Conservation (phyloP, 2,797 vertebrate genomes). For the Coregonus sp. region DNA sequence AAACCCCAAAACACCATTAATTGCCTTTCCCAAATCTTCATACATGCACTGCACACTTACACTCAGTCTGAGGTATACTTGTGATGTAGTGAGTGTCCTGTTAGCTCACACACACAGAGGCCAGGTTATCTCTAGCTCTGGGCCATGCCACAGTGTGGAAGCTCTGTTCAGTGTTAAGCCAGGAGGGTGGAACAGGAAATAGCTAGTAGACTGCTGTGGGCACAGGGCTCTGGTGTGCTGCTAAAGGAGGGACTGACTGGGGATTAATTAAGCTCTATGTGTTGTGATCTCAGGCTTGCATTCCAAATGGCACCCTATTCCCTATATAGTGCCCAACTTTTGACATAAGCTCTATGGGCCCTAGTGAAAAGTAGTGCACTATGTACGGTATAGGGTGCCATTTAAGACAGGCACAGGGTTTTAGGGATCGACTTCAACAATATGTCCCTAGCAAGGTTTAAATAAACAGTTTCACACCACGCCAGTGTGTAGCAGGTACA, state of each 20-base stretch:
- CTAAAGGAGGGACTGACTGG: slow-evolving; percentile 28
- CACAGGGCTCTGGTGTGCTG: slow-evolving; percentile 28
- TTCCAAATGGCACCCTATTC: not conserved
- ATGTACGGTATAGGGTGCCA: not conserved
- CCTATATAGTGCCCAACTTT: not conserved
- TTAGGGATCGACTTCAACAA: not conserved
- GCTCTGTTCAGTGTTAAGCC: slow-evolving; percentile 59
- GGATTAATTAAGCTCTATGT: slow-evolving; percentile 70
- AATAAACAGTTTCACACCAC: slow-evolving; percentile 5
- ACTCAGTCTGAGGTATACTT: no score
- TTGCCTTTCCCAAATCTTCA: no score
- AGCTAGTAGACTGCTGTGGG: slow-evolving; percentile 54
- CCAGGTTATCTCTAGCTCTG: slow-evolving; percentile 32
- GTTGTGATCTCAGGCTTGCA: slow-evolving; percentile 33
- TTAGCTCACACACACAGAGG: not conserved
- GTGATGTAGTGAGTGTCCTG: not conserved
- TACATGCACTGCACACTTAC: no score
- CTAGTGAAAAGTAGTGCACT: not conserved
- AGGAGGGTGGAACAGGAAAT: slow-evolving; percentile 76
- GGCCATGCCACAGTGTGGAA: slow-evolving; percentile 44
- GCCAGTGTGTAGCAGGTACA: not conserved
- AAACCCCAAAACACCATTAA: no score
- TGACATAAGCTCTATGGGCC: not conserved
- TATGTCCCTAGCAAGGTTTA: not conserved
- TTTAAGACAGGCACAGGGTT: not conserved